Evolutionary conservation across 2,797 vertebrate species (phyloP).

Genomic region (Hypotaenidia philippensis): DNA sequence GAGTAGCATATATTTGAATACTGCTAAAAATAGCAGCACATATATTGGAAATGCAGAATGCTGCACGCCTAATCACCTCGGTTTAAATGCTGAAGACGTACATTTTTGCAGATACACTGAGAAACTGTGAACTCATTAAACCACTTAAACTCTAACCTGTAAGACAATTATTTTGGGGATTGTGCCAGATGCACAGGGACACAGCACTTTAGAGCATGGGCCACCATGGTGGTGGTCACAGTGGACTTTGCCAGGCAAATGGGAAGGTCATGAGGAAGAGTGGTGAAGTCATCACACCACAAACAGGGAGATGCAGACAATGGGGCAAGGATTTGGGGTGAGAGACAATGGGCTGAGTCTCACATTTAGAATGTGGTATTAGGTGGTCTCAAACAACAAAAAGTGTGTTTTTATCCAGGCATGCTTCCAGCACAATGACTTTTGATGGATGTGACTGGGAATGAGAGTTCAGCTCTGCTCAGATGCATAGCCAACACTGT

Average conservation of each 20-base stretch:
- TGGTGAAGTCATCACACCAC: not conserved
- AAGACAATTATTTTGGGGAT: not conserved
- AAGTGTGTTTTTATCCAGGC: not conserved
- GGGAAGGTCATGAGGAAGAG: not conserved
- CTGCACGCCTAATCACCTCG: not conserved
- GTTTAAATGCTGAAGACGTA: not conserved
- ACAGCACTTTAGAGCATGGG: rapidly evolving
- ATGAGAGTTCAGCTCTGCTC: not conserved
- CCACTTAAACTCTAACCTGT: not conserved
- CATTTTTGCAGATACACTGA: not conserved
- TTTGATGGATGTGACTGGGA: not conserved
- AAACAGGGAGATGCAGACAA: not conserved
- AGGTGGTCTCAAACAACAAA: not conserved
- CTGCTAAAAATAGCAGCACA: not conserved
- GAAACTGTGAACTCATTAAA: not conserved
- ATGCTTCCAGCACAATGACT: not conserved
- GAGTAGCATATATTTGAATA: not conserved
- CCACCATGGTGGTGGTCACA: rapidly evolving
- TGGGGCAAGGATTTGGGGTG: not conserved
- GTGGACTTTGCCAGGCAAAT: not conserved
- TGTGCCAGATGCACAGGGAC: not conserved
- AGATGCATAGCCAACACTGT: not conserved
- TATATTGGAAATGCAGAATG: not conserved
- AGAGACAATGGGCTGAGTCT: not conserved
- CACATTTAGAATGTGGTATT: rapidly evolving